These are phyloP conservation scores for Catajapyx aquilonaris DNA, from an alignment of 1,140 invertebrate genomes.

Conservation along the genomic window DNA sequence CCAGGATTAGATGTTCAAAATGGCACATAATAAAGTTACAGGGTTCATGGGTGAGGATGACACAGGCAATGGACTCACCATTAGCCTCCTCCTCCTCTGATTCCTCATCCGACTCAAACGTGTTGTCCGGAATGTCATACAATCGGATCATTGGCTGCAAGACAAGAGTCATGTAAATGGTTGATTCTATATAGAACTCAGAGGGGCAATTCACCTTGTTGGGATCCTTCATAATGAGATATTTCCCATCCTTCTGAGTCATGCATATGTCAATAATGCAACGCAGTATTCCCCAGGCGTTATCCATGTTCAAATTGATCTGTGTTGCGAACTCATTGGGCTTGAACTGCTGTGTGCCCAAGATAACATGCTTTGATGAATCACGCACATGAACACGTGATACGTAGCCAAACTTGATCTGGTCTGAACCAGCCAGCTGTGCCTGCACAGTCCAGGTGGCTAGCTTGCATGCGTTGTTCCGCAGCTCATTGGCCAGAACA, in stretches of 20 bases:
- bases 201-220: conserved; percentile 42
- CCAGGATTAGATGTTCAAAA: too few species aligned
- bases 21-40: too few species aligned
- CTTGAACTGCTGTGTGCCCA: conserved; percentile 96
- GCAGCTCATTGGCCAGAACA: conserved; percentile 90
- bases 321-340: conserved; percentile 96
- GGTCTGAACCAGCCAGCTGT: conserved; percentile 85
- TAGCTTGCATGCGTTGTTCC: conserved; percentile 97
- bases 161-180: conserved; percentile 10
- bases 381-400: conserved; percentile 81
- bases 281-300: conserved; percentile 95
- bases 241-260: conserved; percentile 91
- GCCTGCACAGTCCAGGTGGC: conserved; percentile 99
- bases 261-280: conserved; percentile 96
- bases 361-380: conserved; percentile 87
- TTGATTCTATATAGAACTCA: conserved; percentile 2
- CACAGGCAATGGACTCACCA: conserved; percentile 13
- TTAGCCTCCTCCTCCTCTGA: conserved; percentile 68
- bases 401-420: conserved; percentile 97
- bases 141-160: conserved; percentile 69
- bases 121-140: conserved; percentile 95
- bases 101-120: conserved; percentile 92
- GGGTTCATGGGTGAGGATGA: too few species aligned
- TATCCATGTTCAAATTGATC: conserved; percentile 98
- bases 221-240: conserved; percentile 98